A percentile compares a stretch with the other conserved stretches of the same genome.
phyloP scores from a whole-genome alignment of 2,888 invertebrate species.

The Drosophila parthenogenetica region DNA sequence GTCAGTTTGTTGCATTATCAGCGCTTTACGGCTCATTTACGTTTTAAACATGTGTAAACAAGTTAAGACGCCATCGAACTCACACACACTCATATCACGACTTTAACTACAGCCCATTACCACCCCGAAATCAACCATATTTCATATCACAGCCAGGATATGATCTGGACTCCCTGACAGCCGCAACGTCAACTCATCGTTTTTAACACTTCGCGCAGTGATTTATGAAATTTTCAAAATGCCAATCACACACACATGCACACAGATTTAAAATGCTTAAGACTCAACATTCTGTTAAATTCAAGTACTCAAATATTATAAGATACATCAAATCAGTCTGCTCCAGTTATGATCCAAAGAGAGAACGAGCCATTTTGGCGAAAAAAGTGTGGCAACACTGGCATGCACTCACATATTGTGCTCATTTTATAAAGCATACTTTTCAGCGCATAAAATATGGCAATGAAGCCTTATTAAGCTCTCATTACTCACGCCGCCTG shows the following conservation, averaged over 20 bases:
- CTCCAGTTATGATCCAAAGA: too few relatives aligned
- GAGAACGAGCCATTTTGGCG: too few relatives aligned
- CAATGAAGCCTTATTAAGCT: constrained; percentile 65
- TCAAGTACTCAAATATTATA: too few relatives aligned
- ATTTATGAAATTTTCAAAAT: constrained; percentile 70
- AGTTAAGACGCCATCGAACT: constrained; percentile 43
- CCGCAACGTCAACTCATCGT: constrained; percentile 49
- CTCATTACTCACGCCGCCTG: constrained; percentile 64
- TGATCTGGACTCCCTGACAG: constrained; percentile 58
- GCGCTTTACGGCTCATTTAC: constrained; percentile 77
- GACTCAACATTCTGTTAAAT: too few relatives aligned
- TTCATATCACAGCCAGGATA: constrained; percentile 45
- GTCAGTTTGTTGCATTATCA: constrained; percentile 74
- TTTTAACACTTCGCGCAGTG: constrained; percentile 61
- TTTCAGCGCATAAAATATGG: constrained; percentile 47
- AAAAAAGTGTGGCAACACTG: too few relatives aligned
- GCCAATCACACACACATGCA: constrained; percentile 29
- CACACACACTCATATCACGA: background rate
- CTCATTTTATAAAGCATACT: constrained; percentile 52
- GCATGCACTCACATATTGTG: constrained; percentile 46
- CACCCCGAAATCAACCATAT: constrained; percentile 18
- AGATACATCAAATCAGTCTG: too few relatives aligned
- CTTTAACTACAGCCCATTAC: background rate
- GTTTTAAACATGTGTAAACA: constrained; percentile 78
- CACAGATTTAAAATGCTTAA: constrained; percentile 16